Evolutionary conservation across 2,888 invertebrate genomes (phyloP), one percentile per base, ranked within the genome.

Genomic region (Bembecia ichneumoniformis): DNA sequence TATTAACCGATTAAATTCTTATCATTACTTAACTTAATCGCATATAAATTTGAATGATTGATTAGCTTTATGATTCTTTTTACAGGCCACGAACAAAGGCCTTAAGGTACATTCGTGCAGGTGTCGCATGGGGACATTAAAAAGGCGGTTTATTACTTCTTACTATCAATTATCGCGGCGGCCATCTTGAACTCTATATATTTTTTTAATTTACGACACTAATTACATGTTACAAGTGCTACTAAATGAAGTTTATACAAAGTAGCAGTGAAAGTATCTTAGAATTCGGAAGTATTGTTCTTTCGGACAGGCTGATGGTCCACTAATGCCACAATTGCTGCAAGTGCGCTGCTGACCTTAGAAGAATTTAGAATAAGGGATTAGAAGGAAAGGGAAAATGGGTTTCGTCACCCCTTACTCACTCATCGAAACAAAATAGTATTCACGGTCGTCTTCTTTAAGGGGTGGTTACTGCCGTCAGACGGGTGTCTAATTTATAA

Each of bases 151-250:
- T 77, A 76, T 70, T 67, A 64, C 61, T 63, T 63, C 63, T 58
- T 71, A 68, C 71, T 62, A 70, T 66, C 64, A 76, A 47, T 50
- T 50, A 79, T 77, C 76, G 68, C 55, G 52, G 51, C 62, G 47
- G 68, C 72, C 74, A 74, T 77, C 74, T 75, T 74, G 62, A 49
- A 56, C 69, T 71, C 75, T 73, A 73, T 82, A 78, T 77, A 76
- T 77, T 28, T 28, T 40, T 78, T 70, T 68, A 74, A 75, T 80
- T 78, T 82, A 82, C 77, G 70, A 71, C 70, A 57, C 69, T 71
- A 77, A 79, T 81, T 79, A 78, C 69, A 74, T 73, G 71, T 73
- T 59, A 40, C 16, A 44, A 44, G 16, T 17, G 1, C 44, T 14
- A 44, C 16, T 28, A 28, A 28, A 28, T 28, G 28, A 9, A 9